These are phyloP conservation scores for Aradus depressus DNA, from an alignment of 2,888 invertebrate genomes.

Conservation along the genomic window DNA sequence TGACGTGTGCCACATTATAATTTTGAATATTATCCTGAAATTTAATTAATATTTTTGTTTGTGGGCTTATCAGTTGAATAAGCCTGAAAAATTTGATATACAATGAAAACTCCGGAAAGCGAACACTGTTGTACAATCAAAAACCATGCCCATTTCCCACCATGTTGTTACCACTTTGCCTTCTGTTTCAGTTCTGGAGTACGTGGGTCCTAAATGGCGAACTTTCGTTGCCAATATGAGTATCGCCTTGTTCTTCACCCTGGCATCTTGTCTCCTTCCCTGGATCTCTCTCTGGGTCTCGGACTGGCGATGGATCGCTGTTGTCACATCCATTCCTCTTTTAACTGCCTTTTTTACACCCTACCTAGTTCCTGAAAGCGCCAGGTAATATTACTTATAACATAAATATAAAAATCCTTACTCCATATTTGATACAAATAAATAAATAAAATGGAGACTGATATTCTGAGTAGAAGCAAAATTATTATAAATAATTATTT, in stretches of 20 bases:
- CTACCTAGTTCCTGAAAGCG: slow-evolving; percentile 71
- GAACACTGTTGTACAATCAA: no score
- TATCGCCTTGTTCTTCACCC: slow-evolving; percentile 76
- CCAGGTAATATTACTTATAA: slow-evolving; percentile 53
- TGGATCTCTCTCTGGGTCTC: slow-evolving; percentile 73
- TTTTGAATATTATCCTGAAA: no score
- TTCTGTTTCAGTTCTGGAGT: slow-evolving; percentile 57
- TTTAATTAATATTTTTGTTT: no score
- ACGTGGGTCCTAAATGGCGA: slow-evolving; percentile 81
- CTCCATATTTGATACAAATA: no score
- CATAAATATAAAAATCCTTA: no score
- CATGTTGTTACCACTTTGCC: neutral
- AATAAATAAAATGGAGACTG: no score
- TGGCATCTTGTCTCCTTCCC: slow-evolving; percentile 65
- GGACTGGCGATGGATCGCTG: slow-evolving; percentile 67
- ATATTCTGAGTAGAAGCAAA: no score
- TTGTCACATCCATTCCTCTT: slow-evolving; percentile 68
- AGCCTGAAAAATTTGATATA: no score
- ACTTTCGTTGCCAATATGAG: slow-evolving; percentile 88
- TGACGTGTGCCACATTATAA: no score
- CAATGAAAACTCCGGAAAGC: no score
- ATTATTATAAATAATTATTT: no score
- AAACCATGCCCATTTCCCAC: neutral
- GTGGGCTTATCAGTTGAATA: no score
- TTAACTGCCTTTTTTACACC: slow-evolving; percentile 59